phyloP scores from a whole-genome alignment of 2,797 vertebrate species.

The Pempheris klunzingeri region DNA sequence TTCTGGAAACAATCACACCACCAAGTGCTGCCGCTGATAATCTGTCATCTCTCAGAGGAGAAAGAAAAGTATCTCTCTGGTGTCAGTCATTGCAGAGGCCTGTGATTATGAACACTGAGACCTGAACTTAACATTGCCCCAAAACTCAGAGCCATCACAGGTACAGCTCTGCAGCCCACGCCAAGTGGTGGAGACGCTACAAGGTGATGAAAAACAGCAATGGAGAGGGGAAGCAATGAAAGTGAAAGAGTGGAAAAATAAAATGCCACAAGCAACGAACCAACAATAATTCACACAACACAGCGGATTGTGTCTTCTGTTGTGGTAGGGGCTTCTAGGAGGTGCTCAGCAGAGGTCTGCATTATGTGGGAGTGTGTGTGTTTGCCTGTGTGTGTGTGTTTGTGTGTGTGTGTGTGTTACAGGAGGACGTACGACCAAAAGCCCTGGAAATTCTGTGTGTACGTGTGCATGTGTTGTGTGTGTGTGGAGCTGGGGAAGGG shows the following conservation, averaged over 20 bases:
- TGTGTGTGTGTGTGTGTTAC: constrained; percentile 22
- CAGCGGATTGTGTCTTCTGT: constrained; percentile 38
- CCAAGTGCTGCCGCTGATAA: neutral
- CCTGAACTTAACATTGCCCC: constrained; percentile 51
- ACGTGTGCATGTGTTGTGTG: constrained; percentile 16
- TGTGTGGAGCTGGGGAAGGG: constrained; percentile 21
- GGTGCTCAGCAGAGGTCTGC: constrained; percentile 63
- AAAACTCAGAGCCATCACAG: neutral
- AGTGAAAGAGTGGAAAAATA: constrained; percentile 10
- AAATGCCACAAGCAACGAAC: neutral
- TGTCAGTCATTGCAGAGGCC: constrained; percentile 4
- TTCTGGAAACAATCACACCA: neutral
- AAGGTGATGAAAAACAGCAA: neutral
- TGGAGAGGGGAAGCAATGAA: neutral
- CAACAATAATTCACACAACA: constrained; percentile 36
- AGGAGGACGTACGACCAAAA: neutral
- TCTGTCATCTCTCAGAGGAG: neutral
- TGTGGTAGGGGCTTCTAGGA: constrained; percentile 59
- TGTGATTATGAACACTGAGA: neutral
- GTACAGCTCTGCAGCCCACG: neutral
- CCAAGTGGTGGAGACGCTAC: neutral
- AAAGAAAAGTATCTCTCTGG: neutral
- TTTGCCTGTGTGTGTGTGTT: neutral
- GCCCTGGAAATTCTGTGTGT: constrained; percentile 51
- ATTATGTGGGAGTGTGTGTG: constrained; percentile 45